A percentile compares a stretch with the other conserved stretches of the same genome.
phyloP scores from a whole-genome alignment of 2,888 invertebrate genomes.

The Apotomis turbidana region DNA sequence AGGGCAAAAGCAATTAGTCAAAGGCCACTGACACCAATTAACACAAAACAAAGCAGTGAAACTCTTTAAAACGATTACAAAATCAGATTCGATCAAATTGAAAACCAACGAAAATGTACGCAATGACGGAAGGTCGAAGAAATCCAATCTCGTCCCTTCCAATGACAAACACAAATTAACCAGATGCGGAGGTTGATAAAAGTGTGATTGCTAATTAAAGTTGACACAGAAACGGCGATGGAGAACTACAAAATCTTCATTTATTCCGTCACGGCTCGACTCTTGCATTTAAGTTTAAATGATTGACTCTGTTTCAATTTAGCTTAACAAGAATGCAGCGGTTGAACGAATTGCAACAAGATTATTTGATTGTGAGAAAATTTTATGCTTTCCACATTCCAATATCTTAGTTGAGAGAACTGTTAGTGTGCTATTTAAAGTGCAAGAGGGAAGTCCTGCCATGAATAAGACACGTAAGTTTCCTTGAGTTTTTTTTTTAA shows the following conservation, averaged over 20 bases:
- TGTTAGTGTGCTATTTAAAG: conserved; percentile 75
- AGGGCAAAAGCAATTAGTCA: conserved; percentile 44
- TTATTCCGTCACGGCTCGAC: conserved; percentile 80
- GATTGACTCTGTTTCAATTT: conserved; percentile 83
- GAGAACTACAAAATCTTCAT: conserved; percentile 80
- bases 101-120: conserved; percentile 61
- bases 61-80: conserved; percentile 57
- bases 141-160: conserved; percentile 71
- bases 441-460: conserved; percentile 66
- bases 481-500: conserved; percentile 46
- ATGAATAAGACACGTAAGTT: conserved; percentile 82
- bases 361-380: conserved; percentile 82
- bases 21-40: conserved; percentile 52
- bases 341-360: conserved; percentile 81
- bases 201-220: conserved; percentile 82
- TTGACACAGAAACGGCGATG: conserved; percentile 81
- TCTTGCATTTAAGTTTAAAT: conserved; percentile 81
- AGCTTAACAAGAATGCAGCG: conserved; percentile 78
- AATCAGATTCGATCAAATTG: conserved; percentile 63
- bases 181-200: conserved; percentile 70
- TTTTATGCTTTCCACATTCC: conserved; percentile 71
- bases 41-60: conserved; percentile 51
- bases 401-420: conserved; percentile 61
- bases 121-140: conserved; percentile 67
- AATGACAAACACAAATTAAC: conserved; percentile 71